Evolutionary conservation across 2,113 vertebrate species (phyloP).

Genomic region (Rhea americana): DNA sequence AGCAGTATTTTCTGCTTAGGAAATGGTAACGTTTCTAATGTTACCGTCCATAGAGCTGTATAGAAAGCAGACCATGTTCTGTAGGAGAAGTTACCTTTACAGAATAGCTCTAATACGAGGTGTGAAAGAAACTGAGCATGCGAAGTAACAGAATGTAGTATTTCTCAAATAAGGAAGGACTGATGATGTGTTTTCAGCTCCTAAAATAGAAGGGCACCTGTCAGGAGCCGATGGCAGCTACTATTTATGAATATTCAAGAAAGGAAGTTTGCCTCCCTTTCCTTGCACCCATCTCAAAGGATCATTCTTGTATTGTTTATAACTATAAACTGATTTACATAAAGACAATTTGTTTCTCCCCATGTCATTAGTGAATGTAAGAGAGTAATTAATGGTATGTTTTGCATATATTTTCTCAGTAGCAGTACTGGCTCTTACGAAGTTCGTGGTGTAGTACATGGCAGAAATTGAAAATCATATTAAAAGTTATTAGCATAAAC

Average conservation of each 20-base stretch:
- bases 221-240: background rate
- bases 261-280: background rate
- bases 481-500: background rate
- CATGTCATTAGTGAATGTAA: background rate
- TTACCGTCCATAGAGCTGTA: background rate
- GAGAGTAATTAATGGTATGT: background rate
- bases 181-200: background rate
- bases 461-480: background rate
- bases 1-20: background rate
- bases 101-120: fast-evolving
- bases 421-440: background rate
- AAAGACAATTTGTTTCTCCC: background rate
- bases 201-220: background rate
- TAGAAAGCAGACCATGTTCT: background rate
- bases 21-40: background rate
- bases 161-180: background rate
- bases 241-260: background rate
- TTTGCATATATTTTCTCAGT: background rate
- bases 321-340: background rate
- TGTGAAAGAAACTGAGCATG: background rate
- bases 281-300: background rate
- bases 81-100: background rate
- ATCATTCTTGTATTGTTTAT: background rate
- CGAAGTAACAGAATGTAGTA: background rate
- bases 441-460: background rate